phyloP scores from a whole-genome alignment of 2,113 vertebrate species.

The Microtus oregoni region DNA sequence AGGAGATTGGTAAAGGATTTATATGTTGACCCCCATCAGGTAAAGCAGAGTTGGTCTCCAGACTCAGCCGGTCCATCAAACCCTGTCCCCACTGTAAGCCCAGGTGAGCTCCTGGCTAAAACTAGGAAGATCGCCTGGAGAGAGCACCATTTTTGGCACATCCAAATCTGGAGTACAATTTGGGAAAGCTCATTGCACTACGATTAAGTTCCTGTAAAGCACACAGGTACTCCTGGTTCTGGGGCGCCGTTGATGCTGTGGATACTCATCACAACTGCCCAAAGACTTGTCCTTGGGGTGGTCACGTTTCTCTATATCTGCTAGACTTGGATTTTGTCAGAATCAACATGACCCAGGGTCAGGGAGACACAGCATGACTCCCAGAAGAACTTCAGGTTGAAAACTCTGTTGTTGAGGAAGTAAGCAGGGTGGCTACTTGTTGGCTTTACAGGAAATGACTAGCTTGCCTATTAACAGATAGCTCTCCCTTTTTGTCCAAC shows the following conservation, averaged over 20 bases:
- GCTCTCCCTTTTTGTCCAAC: neutral
- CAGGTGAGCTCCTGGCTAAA: neutral
- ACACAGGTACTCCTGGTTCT: accelerated
- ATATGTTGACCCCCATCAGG: neutral
- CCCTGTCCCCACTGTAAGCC: accelerated
- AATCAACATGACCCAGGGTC: neutral
- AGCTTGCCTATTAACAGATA: neutral
- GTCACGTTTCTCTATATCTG: neutral
- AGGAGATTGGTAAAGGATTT: neutral
- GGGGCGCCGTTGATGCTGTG: accelerated
- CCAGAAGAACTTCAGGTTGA: neutral
- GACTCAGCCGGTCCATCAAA: accelerated
- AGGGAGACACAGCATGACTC: neutral
- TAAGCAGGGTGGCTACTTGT: neutral
- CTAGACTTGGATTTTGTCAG: neutral
- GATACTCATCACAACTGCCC: neutral
- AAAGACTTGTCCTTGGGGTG: neutral
- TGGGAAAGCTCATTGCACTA: neutral
- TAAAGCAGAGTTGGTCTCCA: neutral
- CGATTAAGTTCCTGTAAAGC: too few relatives aligned
- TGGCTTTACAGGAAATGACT: neutral
- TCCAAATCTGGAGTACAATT: neutral
- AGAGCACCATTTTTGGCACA: neutral
- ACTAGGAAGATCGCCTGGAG: neutral
- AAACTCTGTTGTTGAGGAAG: neutral